Evolutionary conservation across 2,113 vertebrate species (phyloP), one percentile per base, ranked within the genome.

Genomic region (Campylorhamphus procurvoides): DNA sequence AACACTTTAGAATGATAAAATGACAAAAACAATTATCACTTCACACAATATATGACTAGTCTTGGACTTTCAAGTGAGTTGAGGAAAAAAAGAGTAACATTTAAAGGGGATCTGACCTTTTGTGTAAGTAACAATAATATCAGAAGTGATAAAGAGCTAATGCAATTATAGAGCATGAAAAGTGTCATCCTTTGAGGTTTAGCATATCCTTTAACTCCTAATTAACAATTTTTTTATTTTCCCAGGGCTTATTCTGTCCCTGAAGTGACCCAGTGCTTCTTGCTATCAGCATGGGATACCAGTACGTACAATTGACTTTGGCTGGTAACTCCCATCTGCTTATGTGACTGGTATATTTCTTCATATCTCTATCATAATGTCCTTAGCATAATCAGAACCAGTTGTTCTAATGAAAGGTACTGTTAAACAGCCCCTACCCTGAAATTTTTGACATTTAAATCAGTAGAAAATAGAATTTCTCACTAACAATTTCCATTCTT

Each of bases 401-500:
- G 44, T 78, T 94, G 39, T 68, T 81, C 42, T 68, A 75, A 74
- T 83, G 25, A 92, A 73, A 90, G 37, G 28, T 40, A 31, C 31
- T 42, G 18, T 44, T 89, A 37, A 89, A 72, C 17, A 78, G n/a
- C 9, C 31, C 6, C 28, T 68, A 64, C 8, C 7, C 84, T 69
- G 35, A 89, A 82, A 40, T 40, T 40, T 71, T 81, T 87, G 42
- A 66, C 35, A 77, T 75, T 27, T 87, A 89, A 87, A 86, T 18
- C 31, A 52, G 33, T 68, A 58, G n/a, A 94, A 90, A 90, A 91
- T 17, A 94, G 42, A 92, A 73, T 84, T 90, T 95, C 55, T 94
- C 76, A 55, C 71, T 87, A 83, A 82, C 46, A n/a, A 71, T 94
- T 95, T 96, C 92, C 85, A 85, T 95, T 84, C 91, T 92, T 89